Evolutionary conservation across 1,140 invertebrate species (phyloP).

Genomic region (Nomia melanderi): DNA sequence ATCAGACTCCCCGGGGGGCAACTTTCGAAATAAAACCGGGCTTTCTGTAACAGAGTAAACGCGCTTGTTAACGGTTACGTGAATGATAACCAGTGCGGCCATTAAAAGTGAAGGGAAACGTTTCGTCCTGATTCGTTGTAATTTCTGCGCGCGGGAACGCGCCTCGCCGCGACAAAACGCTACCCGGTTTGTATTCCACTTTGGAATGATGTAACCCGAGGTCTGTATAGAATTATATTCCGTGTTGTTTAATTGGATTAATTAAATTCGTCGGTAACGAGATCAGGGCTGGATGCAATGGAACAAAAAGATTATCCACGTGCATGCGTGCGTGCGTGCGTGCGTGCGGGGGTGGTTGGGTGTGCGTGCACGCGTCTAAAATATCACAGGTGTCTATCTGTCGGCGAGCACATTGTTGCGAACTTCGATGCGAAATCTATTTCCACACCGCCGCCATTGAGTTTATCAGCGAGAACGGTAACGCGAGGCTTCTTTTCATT

Average conservation of each 20-base stretch:
- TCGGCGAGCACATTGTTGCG: neutral
- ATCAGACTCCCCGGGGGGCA: neutral
- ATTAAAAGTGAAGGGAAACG: conserved; percentile 52
- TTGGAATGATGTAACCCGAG: conserved; percentile 34
- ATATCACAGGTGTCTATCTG: conserved; percentile 20
- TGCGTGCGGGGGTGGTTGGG: neutral
- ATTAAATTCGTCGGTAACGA: conserved; percentile 46
- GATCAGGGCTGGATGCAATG: conserved; percentile 12
- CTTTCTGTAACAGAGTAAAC: conserved; percentile 39
- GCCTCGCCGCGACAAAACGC: neutral
- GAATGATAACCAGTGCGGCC: conserved; percentile 48
- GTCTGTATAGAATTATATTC: conserved; percentile 32
- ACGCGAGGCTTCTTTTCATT: no score
- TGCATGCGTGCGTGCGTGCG: neutral
- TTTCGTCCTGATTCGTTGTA: conserved; percentile 41
- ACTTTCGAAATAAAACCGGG: conserved; percentile 47
- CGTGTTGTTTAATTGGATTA: conserved; percentile 44
- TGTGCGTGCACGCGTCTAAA: conserved; percentile 1
- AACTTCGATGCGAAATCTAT: neutral
- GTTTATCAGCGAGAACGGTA: no score
- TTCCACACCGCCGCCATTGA: no score
- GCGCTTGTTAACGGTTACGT: conserved; percentile 59
- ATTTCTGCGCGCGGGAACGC: neutral
- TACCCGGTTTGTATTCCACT: conserved; percentile 7
- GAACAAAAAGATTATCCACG: neutral